Evolutionary conservation across 1,140 invertebrate genomes (phyloP).

Genomic region (Catajapyx aquilonaris): DNA sequence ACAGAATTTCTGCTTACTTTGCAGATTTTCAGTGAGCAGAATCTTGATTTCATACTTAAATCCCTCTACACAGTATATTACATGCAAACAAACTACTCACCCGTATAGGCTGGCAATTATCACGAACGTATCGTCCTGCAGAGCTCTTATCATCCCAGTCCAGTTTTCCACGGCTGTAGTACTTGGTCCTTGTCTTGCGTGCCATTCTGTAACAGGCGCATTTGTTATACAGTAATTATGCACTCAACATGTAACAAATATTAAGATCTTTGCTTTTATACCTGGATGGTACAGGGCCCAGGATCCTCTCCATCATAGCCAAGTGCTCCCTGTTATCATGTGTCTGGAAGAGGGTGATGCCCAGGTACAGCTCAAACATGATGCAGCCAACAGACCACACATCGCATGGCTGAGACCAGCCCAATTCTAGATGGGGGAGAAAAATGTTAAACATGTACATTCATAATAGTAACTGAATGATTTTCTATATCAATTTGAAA

Average conservation of each 20-base stretch:
- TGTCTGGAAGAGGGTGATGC: constrained; percentile 97
- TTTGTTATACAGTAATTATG: neutral
- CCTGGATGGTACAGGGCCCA: constrained; percentile 85
- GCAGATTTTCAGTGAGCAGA: no score
- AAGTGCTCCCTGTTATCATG: constrained; percentile 99
- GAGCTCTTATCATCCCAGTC: constrained; percentile 89
- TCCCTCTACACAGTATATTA: no score
- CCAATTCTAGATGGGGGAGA: constrained; percentile 63
- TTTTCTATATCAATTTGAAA: no score
- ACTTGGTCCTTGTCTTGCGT: constrained; percentile 91
- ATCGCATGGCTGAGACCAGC: constrained; percentile 98
- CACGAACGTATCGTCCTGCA: constrained; percentile 86
- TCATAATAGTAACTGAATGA: no score
- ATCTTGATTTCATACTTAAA: no score
- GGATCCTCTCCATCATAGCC: constrained; percentile 98
- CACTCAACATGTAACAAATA: neutral
- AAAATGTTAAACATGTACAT: constrained; percentile 10
- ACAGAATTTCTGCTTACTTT: no score
- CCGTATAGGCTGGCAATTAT: constrained; percentile 89
- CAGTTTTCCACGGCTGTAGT: constrained; percentile 82
- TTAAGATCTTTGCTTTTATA: no score
- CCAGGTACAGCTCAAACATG: constrained; percentile 94
- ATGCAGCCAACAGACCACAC: constrained; percentile 99
- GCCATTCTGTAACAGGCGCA: constrained; percentile 45
- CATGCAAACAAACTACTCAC: constrained; percentile 40